phyloP scores from a whole-genome alignment of 2,113 vertebrate species.

The Eublepharis macularius region DNA sequence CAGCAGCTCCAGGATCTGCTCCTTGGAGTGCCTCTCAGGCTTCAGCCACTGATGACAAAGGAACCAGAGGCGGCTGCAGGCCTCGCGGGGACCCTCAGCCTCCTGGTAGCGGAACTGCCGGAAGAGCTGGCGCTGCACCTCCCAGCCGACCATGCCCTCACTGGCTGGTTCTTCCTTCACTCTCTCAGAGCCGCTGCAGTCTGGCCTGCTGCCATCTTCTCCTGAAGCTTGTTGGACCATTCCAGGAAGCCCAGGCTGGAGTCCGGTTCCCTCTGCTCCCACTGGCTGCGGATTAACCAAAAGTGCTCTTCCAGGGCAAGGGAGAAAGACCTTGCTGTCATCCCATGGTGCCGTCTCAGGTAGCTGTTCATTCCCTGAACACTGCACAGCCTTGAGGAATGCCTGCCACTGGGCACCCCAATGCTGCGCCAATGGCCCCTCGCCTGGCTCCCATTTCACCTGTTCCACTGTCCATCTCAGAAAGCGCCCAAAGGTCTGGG shows the following conservation, averaged over 20 bases:
- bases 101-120: neutral
- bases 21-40: neutral
- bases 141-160: neutral
- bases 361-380: neutral
- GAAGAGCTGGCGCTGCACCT: neutral
- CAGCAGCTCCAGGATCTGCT: neutral
- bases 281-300: neutral
- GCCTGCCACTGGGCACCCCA: neutral
- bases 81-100: neutral
- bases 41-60: neutral
- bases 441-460: neutral
- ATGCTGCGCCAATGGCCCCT: neutral
- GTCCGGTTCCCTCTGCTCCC: neutral
- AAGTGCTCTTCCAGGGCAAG: neutral
- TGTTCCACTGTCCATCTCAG: neutral
- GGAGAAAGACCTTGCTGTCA: neutral
- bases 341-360: neutral
- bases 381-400: neutral
- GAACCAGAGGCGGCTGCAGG: neutral
- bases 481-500: neutral
- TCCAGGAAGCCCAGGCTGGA: neutral
- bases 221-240: neutral
- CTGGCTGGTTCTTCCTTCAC: neutral
- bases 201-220: neutral
- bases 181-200: neutral